Conservation (phyloP, 2,888 invertebrate species). For the Lymantria monacha region DNA sequence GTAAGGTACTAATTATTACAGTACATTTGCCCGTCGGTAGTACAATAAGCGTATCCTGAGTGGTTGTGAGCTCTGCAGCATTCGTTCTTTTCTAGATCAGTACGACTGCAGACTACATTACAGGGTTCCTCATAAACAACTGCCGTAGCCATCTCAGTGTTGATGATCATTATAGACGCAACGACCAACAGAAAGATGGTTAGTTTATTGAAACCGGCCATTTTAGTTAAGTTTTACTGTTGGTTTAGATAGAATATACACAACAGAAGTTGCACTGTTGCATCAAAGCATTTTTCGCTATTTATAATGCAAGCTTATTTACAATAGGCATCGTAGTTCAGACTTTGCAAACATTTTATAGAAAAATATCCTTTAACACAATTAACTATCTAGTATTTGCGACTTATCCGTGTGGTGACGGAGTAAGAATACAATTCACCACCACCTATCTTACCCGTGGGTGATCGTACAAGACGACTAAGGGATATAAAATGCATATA, state of each 20-base stretch:
- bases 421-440: no score
- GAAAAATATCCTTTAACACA: no score
- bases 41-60: neutral
- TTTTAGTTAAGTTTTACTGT: slow-evolving; percentile 3
- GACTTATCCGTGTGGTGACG: no score
- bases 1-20: neutral
- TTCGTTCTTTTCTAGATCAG: slow-evolving; percentile 6
- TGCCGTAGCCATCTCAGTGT: slow-evolving; percentile 4
- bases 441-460: no score
- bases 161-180: slow-evolving; percentile 5
- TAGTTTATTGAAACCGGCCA: neutral
- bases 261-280: no score
- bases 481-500: no score
- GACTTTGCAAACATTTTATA: no score
- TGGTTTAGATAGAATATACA: neutral
- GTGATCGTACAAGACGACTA: no score
- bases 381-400: no score
- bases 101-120: slow-evolving; percentile 16
- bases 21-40: slow-evolving; percentile 1
- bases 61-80: slow-evolving; percentile 8
- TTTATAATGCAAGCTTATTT: no score
- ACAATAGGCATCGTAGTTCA: no score
- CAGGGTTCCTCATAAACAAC: slow-evolving; percentile 11
- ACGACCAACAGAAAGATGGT: slow-evolving; percentile 4
- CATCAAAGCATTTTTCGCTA: no score